Conservation (phyloP, 2,797 vertebrate genomes). For the Tragelaphus eurycerus region DNA sequence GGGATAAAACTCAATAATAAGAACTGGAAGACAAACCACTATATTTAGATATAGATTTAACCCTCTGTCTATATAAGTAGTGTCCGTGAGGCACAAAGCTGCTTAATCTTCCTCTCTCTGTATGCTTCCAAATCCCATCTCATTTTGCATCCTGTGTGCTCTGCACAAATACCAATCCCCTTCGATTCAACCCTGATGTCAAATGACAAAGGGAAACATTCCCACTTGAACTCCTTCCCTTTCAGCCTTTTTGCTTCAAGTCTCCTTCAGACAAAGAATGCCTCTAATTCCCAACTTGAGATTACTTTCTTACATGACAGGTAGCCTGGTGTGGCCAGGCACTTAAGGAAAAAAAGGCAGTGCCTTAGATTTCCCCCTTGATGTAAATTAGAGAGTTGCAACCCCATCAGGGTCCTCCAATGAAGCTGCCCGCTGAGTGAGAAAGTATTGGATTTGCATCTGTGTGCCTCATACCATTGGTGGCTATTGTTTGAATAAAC, state of each 20-base stretch:
- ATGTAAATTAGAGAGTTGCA: conserved; percentile 74
- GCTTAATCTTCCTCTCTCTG: conserved; percentile 49
- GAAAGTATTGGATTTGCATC: conserved; percentile 78
- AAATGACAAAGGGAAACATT: conserved; percentile 61
- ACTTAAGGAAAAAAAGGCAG: conserved; percentile 57
- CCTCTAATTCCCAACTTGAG: conserved; percentile 65
- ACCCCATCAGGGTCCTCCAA: conserved; percentile 59
- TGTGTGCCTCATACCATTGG: conserved; percentile 74
- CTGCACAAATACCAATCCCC: conserved; percentile 36
- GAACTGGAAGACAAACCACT: conserved; percentile 42
- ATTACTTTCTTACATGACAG: conserved; percentile 71
- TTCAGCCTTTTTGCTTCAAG: conserved; percentile 52
- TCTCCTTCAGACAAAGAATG: conserved; percentile 61
- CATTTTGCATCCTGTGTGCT: conserved; percentile 22
- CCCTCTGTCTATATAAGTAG: conserved; percentile 12
- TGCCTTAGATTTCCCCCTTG: conserved; percentile 64
- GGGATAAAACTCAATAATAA: conserved; percentile 6
- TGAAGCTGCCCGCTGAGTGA: conserved; percentile 67
- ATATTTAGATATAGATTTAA: conserved; percentile 52
- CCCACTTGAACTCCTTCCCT: conserved; percentile 52
- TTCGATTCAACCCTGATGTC: conserved; percentile 39
- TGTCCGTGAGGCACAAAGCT: background rate
- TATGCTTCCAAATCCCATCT: conserved; percentile 39
- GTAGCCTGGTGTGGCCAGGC: conserved; percentile 60
- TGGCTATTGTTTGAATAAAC: conserved; percentile 86